Percentiles rank a stretch among this genome's conserved stretches.
Evolutionary conservation across 2,888 invertebrate species (phyloP).

Genomic region (Agrotis puta): DNA sequence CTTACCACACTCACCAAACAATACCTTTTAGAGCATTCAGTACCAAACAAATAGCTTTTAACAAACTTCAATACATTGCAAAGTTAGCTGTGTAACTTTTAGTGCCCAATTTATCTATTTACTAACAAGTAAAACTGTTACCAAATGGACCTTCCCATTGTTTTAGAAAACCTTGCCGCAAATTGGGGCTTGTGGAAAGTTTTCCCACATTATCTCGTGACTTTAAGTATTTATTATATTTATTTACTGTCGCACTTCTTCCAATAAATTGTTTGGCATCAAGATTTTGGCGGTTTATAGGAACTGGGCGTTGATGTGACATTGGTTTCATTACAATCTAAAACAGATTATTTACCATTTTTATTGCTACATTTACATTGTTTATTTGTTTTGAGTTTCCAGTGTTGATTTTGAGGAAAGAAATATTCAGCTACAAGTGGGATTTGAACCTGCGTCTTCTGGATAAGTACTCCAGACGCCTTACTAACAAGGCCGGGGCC

Average conservation of each 20-base stretch:
- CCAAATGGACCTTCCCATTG: conserved; percentile 26
- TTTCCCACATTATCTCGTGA: conserved; percentile 9
- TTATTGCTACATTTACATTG: not conserved
- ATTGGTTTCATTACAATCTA: not conserved
- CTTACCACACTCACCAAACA: conserved; percentile 15
- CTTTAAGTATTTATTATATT: conserved; percentile 37
- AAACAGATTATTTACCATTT: no score
- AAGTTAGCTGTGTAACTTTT: conserved; percentile 47
- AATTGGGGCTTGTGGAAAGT: conserved; percentile 35
- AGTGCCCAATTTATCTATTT: conserved; percentile 51
- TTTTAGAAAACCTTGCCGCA: conserved; percentile 34
- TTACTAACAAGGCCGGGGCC: no score
- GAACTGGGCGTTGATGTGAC: not conserved
- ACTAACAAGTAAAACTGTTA: conserved; percentile 40
- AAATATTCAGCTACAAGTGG: no score
- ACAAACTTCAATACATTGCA: conserved; percentile 40
- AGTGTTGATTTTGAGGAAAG: no score
- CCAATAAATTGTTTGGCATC: conserved; percentile 14
- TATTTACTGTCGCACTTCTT: conserved; percentile 15
- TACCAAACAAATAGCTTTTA: conserved; percentile 37
- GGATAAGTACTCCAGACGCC: no score
- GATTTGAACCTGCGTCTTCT: no score
- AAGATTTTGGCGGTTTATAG: conserved; percentile 24
- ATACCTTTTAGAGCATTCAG: conserved; percentile 30
- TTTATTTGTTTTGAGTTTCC: no score